Evolutionary conservation across 2,113 vertebrate genomes (phyloP).

Genomic region (Trichomycterus rosablanca): DNA sequence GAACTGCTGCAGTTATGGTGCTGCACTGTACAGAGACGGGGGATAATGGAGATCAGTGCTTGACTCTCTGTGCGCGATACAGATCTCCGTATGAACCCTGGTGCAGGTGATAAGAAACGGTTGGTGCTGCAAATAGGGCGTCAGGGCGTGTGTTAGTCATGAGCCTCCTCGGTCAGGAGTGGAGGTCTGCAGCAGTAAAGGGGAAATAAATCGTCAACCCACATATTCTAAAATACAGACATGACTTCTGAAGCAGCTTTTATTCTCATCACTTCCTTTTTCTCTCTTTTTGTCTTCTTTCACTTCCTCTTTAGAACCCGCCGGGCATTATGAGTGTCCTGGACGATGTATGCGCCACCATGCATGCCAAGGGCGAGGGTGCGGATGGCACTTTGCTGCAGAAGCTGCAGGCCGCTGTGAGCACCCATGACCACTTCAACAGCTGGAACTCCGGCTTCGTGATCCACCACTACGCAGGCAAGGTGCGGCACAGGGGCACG

Average conservation of each 20-base stretch:
- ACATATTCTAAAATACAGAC: too few species aligned
- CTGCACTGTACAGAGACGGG: too few species aligned
- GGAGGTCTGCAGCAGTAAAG: too few species aligned
- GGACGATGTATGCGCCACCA: conserved; percentile 94
- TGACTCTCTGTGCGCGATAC: too few species aligned
- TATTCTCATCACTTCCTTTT: not conserved
- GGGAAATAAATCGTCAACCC: too few species aligned
- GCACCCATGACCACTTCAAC: conserved; percentile 94
- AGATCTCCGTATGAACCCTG: too few species aligned
- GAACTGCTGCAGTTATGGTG: too few species aligned
- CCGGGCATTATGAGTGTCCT: conserved; percentile 95
- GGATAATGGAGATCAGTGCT: too few species aligned
- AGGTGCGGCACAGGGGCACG: conserved; percentile 61
- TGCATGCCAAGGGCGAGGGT: conserved; percentile 90
- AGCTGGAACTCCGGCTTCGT: conserved; percentile 89
- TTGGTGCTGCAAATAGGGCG: too few species aligned
- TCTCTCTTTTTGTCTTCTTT: not conserved
- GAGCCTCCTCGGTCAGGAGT: too few species aligned
- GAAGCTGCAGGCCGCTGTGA: conserved; percentile 87
- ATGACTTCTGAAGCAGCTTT: not conserved
- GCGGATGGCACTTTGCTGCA: conserved; percentile 88
- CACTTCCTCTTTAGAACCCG: conserved; percentile 70
- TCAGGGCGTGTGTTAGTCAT: too few species aligned
- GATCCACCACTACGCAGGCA: conserved; percentile 95
- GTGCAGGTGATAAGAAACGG: too few species aligned